These are phyloP conservation scores for Urocolius indicus DNA, from an alignment of 2,113 vertebrate genomes.

Conservation along the genomic window DNA sequence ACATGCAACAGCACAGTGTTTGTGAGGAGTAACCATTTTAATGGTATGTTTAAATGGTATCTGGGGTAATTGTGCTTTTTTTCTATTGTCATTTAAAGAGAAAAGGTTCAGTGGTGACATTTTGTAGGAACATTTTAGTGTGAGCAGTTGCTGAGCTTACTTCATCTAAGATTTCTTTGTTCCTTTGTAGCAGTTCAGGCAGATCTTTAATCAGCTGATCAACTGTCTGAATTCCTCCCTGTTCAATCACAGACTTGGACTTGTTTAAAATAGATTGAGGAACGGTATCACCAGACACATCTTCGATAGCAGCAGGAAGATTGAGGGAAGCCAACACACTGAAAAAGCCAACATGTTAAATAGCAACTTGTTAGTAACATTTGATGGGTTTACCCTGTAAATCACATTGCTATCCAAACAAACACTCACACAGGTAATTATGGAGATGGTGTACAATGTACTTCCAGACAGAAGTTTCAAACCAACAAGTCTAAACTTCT, in stretches of 20 bases:
- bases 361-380: neutral
- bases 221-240: slow-evolving; percentile 93
- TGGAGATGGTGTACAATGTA: neutral
- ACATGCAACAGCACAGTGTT: neutral
- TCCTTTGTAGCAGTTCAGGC: slow-evolving; percentile 93
- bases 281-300: slow-evolving; percentile 93
- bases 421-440: neutral
- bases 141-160: slow-evolving; percentile 59
- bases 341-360: neutral
- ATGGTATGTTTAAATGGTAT: neutral
- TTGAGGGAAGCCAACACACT: slow-evolving; percentile 97
- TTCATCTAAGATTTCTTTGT: slow-evolving; percentile 96
- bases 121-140: neutral
- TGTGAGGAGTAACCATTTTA: neutral
- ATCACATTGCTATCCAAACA: neutral
- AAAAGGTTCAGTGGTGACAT: neutral
- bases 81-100: neutral
- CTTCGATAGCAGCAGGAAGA: slow-evolving; percentile 96
- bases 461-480: neutral
- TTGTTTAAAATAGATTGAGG: slow-evolving; percentile 96
- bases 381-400: neutral
- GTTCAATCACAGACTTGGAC: slow-evolving; percentile 87
- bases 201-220: slow-evolving; percentile 95
- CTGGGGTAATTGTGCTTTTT: neutral
- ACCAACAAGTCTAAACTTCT: neutral